Percentiles rank a stretch among this genome's conserved stretches.
These are phyloP conservation scores for Tachysurus fulvidraco DNA, from an alignment of 2,113 vertebrate species.

Conservation along the genomic window DNA sequence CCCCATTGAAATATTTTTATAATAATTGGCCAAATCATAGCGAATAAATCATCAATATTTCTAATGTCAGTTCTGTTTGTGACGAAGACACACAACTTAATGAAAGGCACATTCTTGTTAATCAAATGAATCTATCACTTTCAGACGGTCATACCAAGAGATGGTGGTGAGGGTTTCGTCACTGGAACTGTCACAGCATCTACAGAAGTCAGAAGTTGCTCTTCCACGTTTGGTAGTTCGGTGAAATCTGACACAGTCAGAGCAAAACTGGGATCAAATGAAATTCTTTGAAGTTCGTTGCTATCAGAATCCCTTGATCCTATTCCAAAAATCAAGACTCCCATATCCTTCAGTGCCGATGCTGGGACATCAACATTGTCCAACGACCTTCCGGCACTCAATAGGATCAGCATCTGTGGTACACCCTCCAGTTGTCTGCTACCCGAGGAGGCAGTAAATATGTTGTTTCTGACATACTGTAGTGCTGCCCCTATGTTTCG, in stretches of 20 bases:
- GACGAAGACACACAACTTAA: not conserved
- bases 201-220: conserved; percentile 34
- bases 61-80: too few relatives aligned
- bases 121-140: not conserved
- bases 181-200: conserved; percentile 4
- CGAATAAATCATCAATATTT: too few relatives aligned
- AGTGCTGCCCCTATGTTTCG: conserved; percentile 74
- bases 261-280: conserved; percentile 52
- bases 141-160: conserved; percentile 12
- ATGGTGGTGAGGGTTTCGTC: not conserved
- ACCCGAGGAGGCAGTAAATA: conserved; percentile 75
- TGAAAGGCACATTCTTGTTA: not conserved
- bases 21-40: too few relatives aligned
- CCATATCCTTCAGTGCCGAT: conserved; percentile 51
- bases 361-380: conserved; percentile 65
- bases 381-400: conserved; percentile 71
- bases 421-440: conserved; percentile 76
- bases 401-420: conserved; percentile 76
- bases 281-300: conserved; percentile 56
- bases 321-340: conserved; percentile 73
- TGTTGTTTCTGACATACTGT: conserved; percentile 63
- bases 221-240: conserved; percentile 50
- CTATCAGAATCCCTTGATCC: conserved; percentile 61
- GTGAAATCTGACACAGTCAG: conserved; percentile 56
- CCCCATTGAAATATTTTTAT: too few relatives aligned